Percentiles rank a stretch among this genome's conserved stretches.
Conservation (phyloP, 2,797 vertebrate species). For the Pogoniulus pusillus region DNA sequence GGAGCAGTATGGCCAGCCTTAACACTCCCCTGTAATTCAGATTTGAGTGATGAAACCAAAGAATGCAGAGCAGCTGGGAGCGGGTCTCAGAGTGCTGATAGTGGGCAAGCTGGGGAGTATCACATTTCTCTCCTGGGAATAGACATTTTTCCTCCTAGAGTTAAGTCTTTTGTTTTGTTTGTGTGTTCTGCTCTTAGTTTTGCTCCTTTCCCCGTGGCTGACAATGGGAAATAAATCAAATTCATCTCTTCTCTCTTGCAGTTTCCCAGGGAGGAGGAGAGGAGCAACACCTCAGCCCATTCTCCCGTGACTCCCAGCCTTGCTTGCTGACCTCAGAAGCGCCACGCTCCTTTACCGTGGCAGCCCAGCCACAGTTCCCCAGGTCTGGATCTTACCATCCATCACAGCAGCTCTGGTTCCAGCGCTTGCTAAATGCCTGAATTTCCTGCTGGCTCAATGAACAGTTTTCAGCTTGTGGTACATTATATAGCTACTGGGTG, state of each 20-base stretch:
- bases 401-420: conserved; percentile 50
- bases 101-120: conserved; percentile 69
- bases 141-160: conserved; percentile 53
- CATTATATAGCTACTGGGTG: conserved; percentile 49
- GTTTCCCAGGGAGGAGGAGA: conserved; percentile 30
- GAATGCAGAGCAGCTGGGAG: conserved; percentile 71
- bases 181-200: conserved; percentile 35
- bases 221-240: conserved; percentile 70
- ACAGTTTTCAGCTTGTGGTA: conserved; percentile 66
- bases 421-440: conserved; percentile 30
- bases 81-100: conserved; percentile 58
- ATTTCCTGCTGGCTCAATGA: conserved; percentile 67
- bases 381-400: conserved; percentile 34
- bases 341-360: background rate
- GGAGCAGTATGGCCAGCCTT: conserved; percentile 12
- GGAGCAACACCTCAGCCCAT: background rate
- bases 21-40: conserved; percentile 26
- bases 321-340: background rate
- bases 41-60: conserved; percentile 66
- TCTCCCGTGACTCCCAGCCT: background rate
- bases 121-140: conserved; percentile 69
- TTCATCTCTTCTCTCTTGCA: background rate
- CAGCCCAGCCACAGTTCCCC: background rate
- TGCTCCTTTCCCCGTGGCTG: conserved; percentile 50
- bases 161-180: conserved; percentile 54